Percentiles rank a stretch among this genome's conserved stretches.
Conservation (phyloP, 2,888 invertebrate species). For the Dysmachus trigonus region DNA sequence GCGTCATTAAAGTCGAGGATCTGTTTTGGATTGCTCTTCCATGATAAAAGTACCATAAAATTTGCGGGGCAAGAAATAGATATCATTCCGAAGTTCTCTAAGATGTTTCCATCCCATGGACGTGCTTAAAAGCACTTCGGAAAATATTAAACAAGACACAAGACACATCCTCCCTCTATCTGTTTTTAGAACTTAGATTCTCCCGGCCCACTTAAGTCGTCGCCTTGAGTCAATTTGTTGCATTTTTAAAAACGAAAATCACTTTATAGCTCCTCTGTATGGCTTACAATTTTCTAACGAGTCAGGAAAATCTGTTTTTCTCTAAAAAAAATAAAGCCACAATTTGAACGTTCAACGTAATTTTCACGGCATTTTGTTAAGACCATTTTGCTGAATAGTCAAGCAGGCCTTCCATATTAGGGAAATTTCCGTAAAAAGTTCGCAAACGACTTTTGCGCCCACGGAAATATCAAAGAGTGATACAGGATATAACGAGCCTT, state of each 20-base stretch:
- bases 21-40: background rate
- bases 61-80: background rate
- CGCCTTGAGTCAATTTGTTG: constrained; percentile 1
- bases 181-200: background rate
- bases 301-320: background rate
- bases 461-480: background rate
- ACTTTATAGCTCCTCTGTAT: constrained; percentile 2
- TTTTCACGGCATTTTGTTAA: background rate
- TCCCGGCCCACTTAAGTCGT: background rate
- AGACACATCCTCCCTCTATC: background rate
- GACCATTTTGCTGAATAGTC: background rate
- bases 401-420: background rate
- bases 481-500: background rate
- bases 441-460: background rate
- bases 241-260: constrained; percentile 20
- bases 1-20: background rate
- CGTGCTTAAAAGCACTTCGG: background rate
- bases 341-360: background rate
- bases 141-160: background rate
- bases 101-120: background rate
- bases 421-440: background rate
- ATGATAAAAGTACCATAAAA: background rate
- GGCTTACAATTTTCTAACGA: background rate
- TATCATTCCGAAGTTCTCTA: background rate
- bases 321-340: background rate